Evolutionary conservation across 2,113 vertebrate genomes (phyloP).

Genomic region (Isurus oxyrinchus): DNA sequence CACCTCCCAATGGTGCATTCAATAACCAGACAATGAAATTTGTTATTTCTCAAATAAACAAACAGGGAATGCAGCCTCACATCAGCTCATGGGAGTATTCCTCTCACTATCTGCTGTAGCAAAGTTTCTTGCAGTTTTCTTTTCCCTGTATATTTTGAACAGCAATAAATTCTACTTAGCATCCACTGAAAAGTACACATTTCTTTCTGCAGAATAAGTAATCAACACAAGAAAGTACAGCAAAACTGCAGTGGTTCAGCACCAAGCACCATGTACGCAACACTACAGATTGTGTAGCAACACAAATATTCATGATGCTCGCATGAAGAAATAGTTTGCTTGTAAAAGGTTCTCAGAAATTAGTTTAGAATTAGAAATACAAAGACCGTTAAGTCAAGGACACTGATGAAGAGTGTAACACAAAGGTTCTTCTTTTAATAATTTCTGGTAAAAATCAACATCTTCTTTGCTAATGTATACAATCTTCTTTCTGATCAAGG

Average conservation of each 20-base stretch:
- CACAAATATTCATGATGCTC: background rate
- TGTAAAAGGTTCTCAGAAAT: background rate
- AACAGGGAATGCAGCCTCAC: background rate
- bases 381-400: background rate
- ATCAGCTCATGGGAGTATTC: background rate
- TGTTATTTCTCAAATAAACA: background rate
- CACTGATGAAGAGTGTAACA: background rate
- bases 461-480: background rate
- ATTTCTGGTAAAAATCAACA: background rate
- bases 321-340: background rate
- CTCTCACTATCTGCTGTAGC: background rate
- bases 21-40: background rate
- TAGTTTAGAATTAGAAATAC: background rate
- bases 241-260: background rate
- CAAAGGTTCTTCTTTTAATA: background rate
- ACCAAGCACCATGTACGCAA: background rate
- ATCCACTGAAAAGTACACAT: background rate
- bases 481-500: background rate
- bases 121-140: background rate
- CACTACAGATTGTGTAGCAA: background rate
- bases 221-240: background rate
- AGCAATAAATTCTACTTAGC: background rate
- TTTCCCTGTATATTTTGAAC: background rate
- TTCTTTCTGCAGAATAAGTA: background rate
- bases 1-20: background rate